Evolutionary conservation across 1,140 invertebrate genomes (phyloP), one percentile per base, ranked within the genome.

Genomic region (Octopus bimaculoides): DNA sequence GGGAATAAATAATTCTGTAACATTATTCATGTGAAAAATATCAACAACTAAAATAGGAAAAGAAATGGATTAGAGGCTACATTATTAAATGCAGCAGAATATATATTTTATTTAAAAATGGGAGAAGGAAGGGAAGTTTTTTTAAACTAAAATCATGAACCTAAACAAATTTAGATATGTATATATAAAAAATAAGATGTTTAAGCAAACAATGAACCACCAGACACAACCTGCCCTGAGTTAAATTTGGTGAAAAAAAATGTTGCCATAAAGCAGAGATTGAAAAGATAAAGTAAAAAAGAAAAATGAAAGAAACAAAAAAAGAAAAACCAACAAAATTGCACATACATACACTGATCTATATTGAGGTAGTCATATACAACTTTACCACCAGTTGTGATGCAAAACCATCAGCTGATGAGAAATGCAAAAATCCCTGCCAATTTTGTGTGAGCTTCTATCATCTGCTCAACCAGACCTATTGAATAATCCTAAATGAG

Each of bases 401-500:
- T 71, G 66, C 26, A 71, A 6, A 71, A 71, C 17, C 26, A 71
- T 71, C 66, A 71, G 66, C 66, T 71, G 66, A 20, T 71, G 66
- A 71, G 26, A 71, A 71, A 71, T 71, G 66, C 66, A 71, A 71
- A 71, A 71, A 71, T 71, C 66, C 66, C 66, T 71, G 66, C 66
- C 66, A 71, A 71, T 71, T 71, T 71, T 71, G 26, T 71, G 66
- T 71, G 66, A 71, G 66, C 66, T 71, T 71, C 5, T 71, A n/a
- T 71, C 66, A 71, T 71, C 66, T 71, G 66, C 26, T 71, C 66
- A 71, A 71, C 66, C 66, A 71, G 14, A 71, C 26, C 66, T 71
- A 20, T 5, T 71, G 6, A 14, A 71, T 71, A 71, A 71, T 20
- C 26, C 26, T 41, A 41, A 41, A 41, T 41, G 26, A 41, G 26